Evolutionary conservation across 2,113 vertebrate species (phyloP).

Genomic region (Geococcyx californianus): DNA sequence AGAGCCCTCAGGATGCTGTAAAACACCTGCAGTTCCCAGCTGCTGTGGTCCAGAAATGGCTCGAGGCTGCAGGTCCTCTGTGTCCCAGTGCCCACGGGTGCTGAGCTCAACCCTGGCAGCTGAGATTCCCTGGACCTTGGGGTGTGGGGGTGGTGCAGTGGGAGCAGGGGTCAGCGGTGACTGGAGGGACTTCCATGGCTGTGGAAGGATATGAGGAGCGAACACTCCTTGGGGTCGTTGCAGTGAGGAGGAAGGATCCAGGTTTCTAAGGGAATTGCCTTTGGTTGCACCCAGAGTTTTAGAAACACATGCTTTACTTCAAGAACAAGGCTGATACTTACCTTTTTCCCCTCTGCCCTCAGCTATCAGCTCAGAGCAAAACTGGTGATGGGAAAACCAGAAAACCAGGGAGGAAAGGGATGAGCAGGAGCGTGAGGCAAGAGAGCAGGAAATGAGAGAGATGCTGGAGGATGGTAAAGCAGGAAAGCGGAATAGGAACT

Average conservation of each 20-base stretch:
- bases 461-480: neutral
- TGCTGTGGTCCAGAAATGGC: neutral
- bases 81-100: fast-evolving
- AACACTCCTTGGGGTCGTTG: neutral
- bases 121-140: neutral
- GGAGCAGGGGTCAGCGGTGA: neutral
- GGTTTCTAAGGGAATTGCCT: neutral
- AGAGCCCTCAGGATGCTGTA: neutral
- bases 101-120: neutral
- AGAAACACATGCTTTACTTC: neutral
- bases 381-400: neutral
- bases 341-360: neutral
- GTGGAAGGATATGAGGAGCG: neutral
- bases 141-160: neutral
- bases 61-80: neutral
- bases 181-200: fast-evolving
- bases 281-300: neutral
- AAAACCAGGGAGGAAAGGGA: neutral
- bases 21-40: neutral
- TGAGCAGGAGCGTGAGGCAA: neutral
- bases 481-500: neutral
- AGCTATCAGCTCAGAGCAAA: neutral
- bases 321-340: neutral
- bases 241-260: neutral
- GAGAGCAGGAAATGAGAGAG: neutral